Evolutionary conservation across 2,888 invertebrate genomes (phyloP), one percentile per base, ranked within the genome.

Genomic region (Pammene fasciana): DNA sequence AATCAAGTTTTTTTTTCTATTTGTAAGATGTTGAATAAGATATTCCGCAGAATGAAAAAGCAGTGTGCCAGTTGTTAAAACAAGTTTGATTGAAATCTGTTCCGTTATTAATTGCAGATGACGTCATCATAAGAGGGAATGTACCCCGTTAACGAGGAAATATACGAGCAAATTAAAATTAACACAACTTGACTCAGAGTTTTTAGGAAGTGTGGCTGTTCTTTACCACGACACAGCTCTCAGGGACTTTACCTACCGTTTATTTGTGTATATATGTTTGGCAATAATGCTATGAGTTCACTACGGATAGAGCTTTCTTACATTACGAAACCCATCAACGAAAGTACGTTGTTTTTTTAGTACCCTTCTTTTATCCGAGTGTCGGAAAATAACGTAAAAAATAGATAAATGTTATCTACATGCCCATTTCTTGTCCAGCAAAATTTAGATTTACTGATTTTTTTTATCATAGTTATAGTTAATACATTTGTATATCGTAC

Each of bases 191-290:
- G 62, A 62, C 26, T 62, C 16, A 62, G 26, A 38, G 13, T 50
- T 62, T 26, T 26, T 41, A 50, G 16, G 0, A 59, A 57, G 26
- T 26, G 7, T 48, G 61, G n/a, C n/a, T n/a, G n/a, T 48, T 46
- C 16, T 60, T 61, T 16, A 61, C 48, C 46, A 26, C 26, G 26
- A 26, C 26, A 26, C 26, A 26, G 26, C 26, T 26, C 36, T 10
- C 11, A 36, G 62, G 62, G 62, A 62, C 62, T 62, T 61, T 62
- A 62, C 62, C 62, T 36, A 16, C 50, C 11, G 36, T 38, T 16
- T 6, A 62, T 48, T 52, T 18, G 13, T 41, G 5, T 50, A 50
- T 62, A 62, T 50, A 48, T 50, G 41, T n/a, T n/a, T 16, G 38
- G 41, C 13, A 62, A n/a, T 62, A 26, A 14, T 6, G 9, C 18